Evolutionary conservation across 2,888 invertebrate genomes (phyloP), one percentile per base, ranked within the genome.

Genomic region (Dicyrtoma fusca): DNA sequence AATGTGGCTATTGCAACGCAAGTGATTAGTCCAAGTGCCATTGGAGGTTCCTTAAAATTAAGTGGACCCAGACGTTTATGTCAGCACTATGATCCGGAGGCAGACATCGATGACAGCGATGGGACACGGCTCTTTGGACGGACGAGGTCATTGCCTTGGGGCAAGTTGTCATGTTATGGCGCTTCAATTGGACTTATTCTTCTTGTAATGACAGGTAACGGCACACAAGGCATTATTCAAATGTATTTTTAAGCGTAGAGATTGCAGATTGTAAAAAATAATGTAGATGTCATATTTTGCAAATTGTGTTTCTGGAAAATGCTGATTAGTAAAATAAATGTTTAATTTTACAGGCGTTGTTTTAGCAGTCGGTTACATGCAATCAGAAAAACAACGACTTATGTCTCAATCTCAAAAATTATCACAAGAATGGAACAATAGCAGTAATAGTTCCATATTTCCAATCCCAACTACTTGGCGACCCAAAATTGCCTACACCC

Each of bases 1-100:
- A 76, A 76, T 61, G 78, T 80, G 19, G 80, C 78, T 4, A 78
- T 80, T 69, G 80, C 80, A 3, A 80, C 80, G 1, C 80, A 80
- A 74, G 80, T 80, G 0, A 55, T 80, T 10, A 78, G 71, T 64
- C 78, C 80, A 0, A 77, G 76, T 68, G 79, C 78, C 3, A 75
- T 79, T 47, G 76, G 77, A 10, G 76, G 76, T 6, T 76, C 77
- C 4, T 49, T 77, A 2, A 77, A 74, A 59, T 66, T 74, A 23
- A 71, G 74, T 55, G 66, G 75, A 26, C 65, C 71, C 21, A 69
- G 74, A 57, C 64, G 74, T 21, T 66, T 73, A 34, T 63, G 72
- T 26, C 71, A 72, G 55, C 77, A 73, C 34, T 76, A 76, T 63
- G 76, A 75, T 6, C 63, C 72, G 6, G 71, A 69, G 3, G 74